Base-by-base conservation (phyloP, 2,113 vertebrate species). In the Amphiprion ocellaris region DNA sequence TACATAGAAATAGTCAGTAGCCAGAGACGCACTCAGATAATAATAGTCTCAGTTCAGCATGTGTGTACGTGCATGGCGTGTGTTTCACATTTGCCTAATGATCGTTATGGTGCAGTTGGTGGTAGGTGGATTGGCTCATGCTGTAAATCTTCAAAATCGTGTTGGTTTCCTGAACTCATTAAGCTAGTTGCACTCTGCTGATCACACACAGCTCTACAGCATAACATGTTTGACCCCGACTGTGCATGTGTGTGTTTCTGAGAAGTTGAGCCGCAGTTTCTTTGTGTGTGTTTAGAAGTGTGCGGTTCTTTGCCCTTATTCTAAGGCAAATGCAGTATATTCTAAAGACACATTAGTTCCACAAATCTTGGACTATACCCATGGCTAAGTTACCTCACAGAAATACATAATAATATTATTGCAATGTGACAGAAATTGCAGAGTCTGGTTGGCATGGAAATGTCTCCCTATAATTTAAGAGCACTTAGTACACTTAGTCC, bases 111-210 rank as follows among this genome's bases (percentile, higher is more conserved):
- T 62, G 65, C 55, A 53, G 69, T 80, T 46, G 72, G 60, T 60
- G 69, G 60, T 85, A 44, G 75, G 73, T 49, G 76, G 70, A 54
- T 68, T 21, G 52, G 76, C 62, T 87, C 49, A 52, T 10, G 72
- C 28, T 66, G 69, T 80, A 89, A 83, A 89, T 85, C 84, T 81
- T 74, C 72, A 63, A 63, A 83, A 77, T 55, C 1, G 7, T 61
- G 75, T 82, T 65, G 67, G 67, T 82, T 77, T 87, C 59, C 66
- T 54, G 84, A 91, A 85, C 75, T 91, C 86, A 91, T 92, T 91
- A 90, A 74, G 68, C 77, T 9, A 52, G 87, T 91, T 67, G 86
- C 89, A 83, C 85, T 86, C 87, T 84, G 85, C 47, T 91, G 86
- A 86, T 81, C 88, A 85, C 69, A 88, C 83, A 83, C 1, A 7